Evolutionary conservation across 2,113 vertebrate genomes (phyloP).

Genomic region (Galemys pyrenaicus): DNA sequence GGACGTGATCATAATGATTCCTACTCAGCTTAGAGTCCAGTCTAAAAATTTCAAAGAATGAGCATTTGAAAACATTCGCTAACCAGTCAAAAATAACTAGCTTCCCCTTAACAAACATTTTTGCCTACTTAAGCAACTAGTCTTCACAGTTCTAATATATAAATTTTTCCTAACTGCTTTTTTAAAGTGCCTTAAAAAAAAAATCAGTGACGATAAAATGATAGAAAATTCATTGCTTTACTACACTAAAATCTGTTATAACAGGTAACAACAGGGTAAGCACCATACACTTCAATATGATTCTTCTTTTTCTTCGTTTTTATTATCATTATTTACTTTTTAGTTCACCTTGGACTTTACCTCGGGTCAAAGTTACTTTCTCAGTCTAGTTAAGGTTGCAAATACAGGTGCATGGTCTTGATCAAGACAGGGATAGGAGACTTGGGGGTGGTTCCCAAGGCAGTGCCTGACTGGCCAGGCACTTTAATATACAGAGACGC

Average conservation of each 20-base stretch:
- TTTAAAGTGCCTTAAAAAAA: background rate
- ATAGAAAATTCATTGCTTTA: background rate
- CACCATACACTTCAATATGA: background rate
- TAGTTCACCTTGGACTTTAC: background rate
- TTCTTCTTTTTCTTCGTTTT: constrained; percentile 4
- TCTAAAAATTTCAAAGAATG: constrained; percentile 4
- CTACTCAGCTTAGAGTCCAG: background rate
- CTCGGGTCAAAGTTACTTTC: background rate
- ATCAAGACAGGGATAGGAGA: background rate
- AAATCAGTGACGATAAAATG: constrained; percentile 21
- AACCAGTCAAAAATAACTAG: constrained; percentile 32
- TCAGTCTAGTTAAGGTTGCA: background rate
- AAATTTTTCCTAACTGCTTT: constrained; percentile 42
- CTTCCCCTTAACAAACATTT: constrained; percentile 16
- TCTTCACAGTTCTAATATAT: constrained; percentile 1
- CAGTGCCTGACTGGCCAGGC: background rate
- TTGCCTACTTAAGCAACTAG: constrained; percentile 35
- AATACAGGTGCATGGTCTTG: background rate
- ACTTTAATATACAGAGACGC: background rate
- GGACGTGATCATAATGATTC: background rate
- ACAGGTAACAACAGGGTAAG: constrained; percentile 4
- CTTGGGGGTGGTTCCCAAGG: background rate
- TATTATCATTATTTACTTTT: background rate
- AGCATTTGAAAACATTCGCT: constrained; percentile 8
- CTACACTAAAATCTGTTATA: background rate